These are phyloP conservation scores for Dolichallabes microphthalmus DNA, from an alignment of 2,113 vertebrate genomes.

Conservation along the genomic window DNA sequence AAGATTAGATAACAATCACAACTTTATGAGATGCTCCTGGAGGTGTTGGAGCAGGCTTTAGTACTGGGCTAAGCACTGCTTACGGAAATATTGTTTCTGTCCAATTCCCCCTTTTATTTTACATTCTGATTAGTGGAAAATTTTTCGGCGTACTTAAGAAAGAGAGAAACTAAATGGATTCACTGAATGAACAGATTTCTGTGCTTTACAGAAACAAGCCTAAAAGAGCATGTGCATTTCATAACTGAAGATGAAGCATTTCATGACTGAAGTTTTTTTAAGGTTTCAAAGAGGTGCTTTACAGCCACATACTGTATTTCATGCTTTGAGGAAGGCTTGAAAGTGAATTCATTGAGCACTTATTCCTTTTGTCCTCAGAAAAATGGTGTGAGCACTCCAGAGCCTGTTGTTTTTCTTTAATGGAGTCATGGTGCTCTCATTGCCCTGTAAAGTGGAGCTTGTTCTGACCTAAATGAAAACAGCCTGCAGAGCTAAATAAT, in stretches of 20 bases:
- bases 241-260: not conserved
- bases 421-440: conserved; percentile 55
- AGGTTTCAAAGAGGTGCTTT: conserved; percentile 29
- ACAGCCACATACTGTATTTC: conserved; percentile 35
- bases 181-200: not conserved
- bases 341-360: conserved; percentile 40
- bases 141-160: not conserved
- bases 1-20: conserved; percentile 79
- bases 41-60: conserved; percentile 63
- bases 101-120: conserved; percentile 33
- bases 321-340: conserved; percentile 38
- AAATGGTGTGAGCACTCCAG: conserved; percentile 39
- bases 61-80: conserved; percentile 56
- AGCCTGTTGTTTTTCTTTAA: conserved; percentile 58
- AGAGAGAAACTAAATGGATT: not conserved
- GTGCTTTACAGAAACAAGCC: not conserved
- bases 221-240: conserved; percentile 1
- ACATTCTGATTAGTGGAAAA: not conserved
- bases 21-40: conserved; percentile 73
- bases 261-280: not conserved
- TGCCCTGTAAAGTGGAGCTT: conserved; percentile 55
- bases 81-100: conserved; percentile 53
- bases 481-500: conserved; percentile 52
- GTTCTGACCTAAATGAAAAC: conserved; percentile 60
- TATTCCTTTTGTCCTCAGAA: conserved; percentile 49